A percentile compares a stretch with the other conserved stretches of the same genome.
phyloP scores from a whole-genome alignment of 1,140 invertebrate species.

The Seison nebaliae region DNA sequence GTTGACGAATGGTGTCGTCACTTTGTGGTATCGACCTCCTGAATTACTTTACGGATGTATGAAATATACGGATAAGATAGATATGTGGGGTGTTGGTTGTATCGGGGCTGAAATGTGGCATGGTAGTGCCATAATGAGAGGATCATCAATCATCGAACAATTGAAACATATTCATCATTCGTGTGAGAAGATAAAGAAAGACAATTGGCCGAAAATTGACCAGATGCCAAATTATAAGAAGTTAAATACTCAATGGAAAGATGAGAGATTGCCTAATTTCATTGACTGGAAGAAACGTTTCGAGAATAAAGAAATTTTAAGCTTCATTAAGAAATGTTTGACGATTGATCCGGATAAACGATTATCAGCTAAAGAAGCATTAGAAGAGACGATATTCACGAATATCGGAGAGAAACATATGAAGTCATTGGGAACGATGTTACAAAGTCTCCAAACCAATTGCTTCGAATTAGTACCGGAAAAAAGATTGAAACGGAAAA shows the following conservation, averaged over 20 bases:
- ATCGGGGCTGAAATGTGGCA: conserved; percentile 84
- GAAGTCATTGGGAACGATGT: no score
- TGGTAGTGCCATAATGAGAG: conserved; percentile 59
- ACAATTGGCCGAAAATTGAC: conserved; percentile 74
- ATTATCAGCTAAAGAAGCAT: conserved; percentile 59
- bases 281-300: no score
- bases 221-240: conserved; percentile 64
- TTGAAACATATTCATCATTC: conserved; percentile 72
- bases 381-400: no score
- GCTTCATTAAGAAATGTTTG: conserved; percentile 67
- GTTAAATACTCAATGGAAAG: conserved; percentile 67
- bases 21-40: conserved; percentile 83
- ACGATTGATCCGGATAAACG: conserved; percentile 67
- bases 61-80: conserved; percentile 68
- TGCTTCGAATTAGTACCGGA: no score
- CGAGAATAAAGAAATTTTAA: conserved; percentile 68
- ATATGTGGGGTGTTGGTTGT: conserved; percentile 91
- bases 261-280: conserved; percentile 52
- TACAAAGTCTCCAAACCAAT: no score
- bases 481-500: no score
- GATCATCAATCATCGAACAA: conserved; percentile 79
- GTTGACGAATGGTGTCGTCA: conserved; percentile 73
- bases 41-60: conserved; percentile 61
- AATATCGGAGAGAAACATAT: no score
- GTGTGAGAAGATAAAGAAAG: conserved; percentile 73